Percentiles rank a stretch among this genome's conserved stretches.
These are phyloP conservation scores for Hypothenemus hampei DNA, from an alignment of 1,140 invertebrate species.

Conservation along the genomic window DNA sequence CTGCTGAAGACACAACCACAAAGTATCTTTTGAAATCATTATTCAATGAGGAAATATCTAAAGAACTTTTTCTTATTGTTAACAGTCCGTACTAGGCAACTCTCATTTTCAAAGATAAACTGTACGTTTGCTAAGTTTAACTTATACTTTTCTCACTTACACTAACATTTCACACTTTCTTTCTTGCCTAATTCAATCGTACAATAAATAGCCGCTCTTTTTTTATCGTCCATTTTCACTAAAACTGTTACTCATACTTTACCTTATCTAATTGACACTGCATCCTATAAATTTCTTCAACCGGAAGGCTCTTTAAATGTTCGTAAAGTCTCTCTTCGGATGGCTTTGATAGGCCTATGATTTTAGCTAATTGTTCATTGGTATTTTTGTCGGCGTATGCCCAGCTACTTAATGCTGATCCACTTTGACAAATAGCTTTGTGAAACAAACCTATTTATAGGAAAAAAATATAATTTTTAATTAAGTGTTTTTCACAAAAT, in stretches of 20 bases:
- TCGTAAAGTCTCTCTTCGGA: conserved; percentile 31
- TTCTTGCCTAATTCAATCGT: no score
- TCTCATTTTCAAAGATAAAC: no score
- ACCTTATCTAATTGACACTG: conserved; percentile 43
- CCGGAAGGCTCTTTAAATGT: conserved; percentile 40
- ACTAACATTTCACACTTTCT: no score
- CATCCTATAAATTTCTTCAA: conserved; percentile 44
- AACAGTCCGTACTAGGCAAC: no score
- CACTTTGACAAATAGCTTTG: conserved; percentile 59
- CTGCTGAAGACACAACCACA: no score
- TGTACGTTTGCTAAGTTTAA: no score
- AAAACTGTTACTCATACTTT: conserved; percentile 6
- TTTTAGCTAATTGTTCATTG: conserved; percentile 21
- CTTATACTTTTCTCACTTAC: no score
- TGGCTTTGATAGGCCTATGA: conserved; percentile 23
- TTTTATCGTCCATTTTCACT: no score
- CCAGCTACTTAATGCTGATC: conserved; percentile 49
- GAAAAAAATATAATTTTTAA: neutral
- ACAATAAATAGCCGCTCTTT: no score
- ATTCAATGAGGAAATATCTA: no score
- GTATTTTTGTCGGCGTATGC: conserved; percentile 43
- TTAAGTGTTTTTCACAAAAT: neutral
- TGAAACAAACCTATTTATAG: conserved; percentile 60
- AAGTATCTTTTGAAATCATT: no score
- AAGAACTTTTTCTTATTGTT: no score